Evolutionary conservation across 2,888 invertebrate species (phyloP).

Genomic region (Drosophila basisetae): DNA sequence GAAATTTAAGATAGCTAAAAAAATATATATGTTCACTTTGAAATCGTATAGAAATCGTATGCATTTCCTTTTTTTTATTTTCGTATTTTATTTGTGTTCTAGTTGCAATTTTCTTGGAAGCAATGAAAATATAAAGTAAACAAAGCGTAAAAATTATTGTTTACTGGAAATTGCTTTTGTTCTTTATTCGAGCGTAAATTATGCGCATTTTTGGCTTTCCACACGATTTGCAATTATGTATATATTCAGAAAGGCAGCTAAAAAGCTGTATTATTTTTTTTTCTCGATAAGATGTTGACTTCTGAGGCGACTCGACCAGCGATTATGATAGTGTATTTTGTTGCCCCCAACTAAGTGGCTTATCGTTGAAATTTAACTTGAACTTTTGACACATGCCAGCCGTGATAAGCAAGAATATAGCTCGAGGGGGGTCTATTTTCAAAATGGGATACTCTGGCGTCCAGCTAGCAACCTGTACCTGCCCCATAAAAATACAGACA

Average conservation of each 20-base stretch:
- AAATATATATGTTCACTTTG: background rate
- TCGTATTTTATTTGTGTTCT: background rate
- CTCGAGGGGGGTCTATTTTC: slow-evolving; percentile 33
- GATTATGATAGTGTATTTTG: background rate
- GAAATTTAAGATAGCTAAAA: no score
- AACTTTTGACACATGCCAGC: slow-evolving; percentile 29
- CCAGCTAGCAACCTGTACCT: background rate
- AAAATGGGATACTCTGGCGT: slow-evolving; percentile 2
- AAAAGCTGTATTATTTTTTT: background rate
- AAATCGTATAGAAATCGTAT: background rate
- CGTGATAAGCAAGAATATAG: slow-evolving; percentile 39
- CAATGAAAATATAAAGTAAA: background rate
- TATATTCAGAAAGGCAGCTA: no score
- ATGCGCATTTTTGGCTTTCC: background rate
- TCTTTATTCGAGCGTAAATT: background rate
- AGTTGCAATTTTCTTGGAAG: background rate
- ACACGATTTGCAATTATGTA: no score
- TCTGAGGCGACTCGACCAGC: slow-evolving; percentile 3
- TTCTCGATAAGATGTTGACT: slow-evolving; percentile 23
- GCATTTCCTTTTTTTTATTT: background rate
- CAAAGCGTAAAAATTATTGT: background rate
- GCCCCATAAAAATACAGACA: background rate
- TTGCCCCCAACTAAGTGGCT: slow-evolving; percentile 4
- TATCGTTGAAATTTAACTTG: slow-evolving; percentile 28
- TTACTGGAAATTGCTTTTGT: background rate